Conservation (phyloP, 2,888 invertebrate species). For the Drosophila hawaiiensis region DNA sequence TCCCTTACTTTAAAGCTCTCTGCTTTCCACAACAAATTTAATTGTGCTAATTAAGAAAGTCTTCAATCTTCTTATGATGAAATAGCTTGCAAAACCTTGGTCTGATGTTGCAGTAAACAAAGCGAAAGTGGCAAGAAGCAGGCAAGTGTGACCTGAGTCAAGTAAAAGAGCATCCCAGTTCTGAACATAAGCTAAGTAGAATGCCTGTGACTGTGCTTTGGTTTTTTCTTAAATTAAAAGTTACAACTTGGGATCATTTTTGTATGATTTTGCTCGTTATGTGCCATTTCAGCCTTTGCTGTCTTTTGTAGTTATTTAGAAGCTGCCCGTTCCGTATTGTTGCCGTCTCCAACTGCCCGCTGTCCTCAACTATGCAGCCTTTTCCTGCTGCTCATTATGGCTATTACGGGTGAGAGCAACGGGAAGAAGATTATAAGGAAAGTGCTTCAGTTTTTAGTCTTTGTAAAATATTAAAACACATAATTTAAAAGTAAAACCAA, state of each 20-base stretch:
- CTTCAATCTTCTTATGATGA: conserved; percentile 7
- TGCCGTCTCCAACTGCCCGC: background rate
- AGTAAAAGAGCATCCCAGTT: background rate
- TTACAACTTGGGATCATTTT: conserved; percentile 29
- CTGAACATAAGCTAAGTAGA: conserved; percentile 5
- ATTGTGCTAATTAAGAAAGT: conserved; percentile 3
- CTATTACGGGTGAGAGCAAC: conserved; percentile 12
- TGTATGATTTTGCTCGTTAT: conserved; percentile 34
- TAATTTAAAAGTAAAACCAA: conserved; percentile 65
- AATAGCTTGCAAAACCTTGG: background rate
- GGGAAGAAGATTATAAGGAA: conserved; percentile 70
- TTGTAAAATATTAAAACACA: conserved; percentile 78
- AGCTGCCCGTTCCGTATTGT: conserved; percentile 3
- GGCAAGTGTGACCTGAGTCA: background rate
- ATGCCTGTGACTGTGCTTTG: background rate
- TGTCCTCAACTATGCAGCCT: background rate
- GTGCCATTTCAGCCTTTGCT: conserved; percentile 26
- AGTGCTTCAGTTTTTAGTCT: conserved; percentile 73
- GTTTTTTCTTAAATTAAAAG: conserved; percentile 27
- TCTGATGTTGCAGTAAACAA: conserved; percentile 4
- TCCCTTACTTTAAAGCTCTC: background rate
- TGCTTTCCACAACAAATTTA: background rate
- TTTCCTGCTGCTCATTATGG: conserved; percentile 59
- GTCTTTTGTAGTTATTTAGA: conserved; percentile 37
- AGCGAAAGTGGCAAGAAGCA: background rate